Base-by-base conservation (phyloP, 2,113 vertebrate genomes). In the Clupea harengus region DNA sequence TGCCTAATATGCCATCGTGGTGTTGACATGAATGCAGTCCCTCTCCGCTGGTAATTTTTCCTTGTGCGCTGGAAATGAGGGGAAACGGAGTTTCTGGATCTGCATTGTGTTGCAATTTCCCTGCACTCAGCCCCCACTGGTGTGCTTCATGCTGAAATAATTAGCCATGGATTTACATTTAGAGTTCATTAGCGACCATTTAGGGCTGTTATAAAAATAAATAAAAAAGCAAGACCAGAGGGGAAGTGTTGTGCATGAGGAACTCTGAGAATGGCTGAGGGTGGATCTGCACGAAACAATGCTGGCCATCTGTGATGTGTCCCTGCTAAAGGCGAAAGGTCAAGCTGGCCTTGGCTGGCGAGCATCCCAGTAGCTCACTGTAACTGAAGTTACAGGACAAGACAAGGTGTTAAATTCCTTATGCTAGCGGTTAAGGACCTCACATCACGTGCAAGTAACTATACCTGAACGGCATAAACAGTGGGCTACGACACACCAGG, bases 1-100 rank as follows among this genome's bases (percentile, higher is more conserved):
- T 72, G 82, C 44, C 17, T 85, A 83, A 88, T 47, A 85, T 82
- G 84, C 45, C 82, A 6, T 81, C 45, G 39, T 39, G 13, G 83
- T 49, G 39, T 47, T 45, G 46, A n/a, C 67, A 46, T 17, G 20
- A 81, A 83, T 45, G 46, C 52, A 18, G 13, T 28, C 54, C 7
- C 18, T 60, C 22, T 60, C 20, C 22, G 54, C 54, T 60, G 18
- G 54, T 6, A 20, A 4, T 60, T 60, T 60, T 60, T 60, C 22
- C 4, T 60, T 20, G 54, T 60, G n/a, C n/a, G n/a, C 2, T 7
- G 25, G 64, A 72, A 32, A 72, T n/a, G n/a, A 15, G 25, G 28
- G 25, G 64, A 28, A 72, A 72, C 8, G 1, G n/a, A 1, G n/a
- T 9, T 11, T 72, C 64, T 72, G 64, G 25, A 72, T 25, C 64